A percentile compares a stretch with the other conserved stretches of the same genome.
phyloP scores from a whole-genome alignment of 2,113 vertebrate genomes.

The Ceyx cyanopectus region DNA sequence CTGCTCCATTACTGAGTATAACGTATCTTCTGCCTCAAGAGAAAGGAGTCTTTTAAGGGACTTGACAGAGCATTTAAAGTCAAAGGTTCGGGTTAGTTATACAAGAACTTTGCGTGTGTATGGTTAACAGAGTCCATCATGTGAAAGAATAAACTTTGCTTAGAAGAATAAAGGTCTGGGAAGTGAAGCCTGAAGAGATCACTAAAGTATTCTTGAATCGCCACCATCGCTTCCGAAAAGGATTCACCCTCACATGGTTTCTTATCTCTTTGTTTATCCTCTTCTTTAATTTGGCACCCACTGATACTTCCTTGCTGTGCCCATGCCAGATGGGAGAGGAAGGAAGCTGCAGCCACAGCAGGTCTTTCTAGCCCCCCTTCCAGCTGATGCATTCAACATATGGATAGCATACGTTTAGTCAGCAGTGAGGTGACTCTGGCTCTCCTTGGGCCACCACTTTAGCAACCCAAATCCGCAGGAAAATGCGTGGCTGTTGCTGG shows the following conservation, averaged over 20 bases:
- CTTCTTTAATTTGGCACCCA: background rate
- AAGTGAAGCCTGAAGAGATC: conserved; percentile 63
- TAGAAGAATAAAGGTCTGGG: conserved; percentile 78
- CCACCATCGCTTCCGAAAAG: background rate
- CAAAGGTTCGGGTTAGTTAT: conserved; percentile 64
- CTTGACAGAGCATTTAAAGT: background rate
- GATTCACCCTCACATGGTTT: background rate
- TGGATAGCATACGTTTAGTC: background rate
- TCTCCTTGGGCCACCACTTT: background rate
- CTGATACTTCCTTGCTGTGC: background rate
- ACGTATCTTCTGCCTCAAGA: background rate
- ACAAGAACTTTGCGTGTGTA: conserved; percentile 64
- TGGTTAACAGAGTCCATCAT: conserved; percentile 76
- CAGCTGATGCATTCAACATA: background rate
- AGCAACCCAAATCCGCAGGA: background rate
- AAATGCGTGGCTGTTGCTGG: background rate
- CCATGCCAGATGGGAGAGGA: background rate
- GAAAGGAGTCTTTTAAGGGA: background rate
- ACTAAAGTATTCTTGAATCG: conserved; percentile 24
- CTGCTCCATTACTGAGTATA: conserved; percentile 64
- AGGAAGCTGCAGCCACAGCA: background rate
- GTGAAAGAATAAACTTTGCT: conserved; percentile 73
- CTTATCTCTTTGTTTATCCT: background rate
- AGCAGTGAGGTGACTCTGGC: background rate
- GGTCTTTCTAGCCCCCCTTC: background rate